Percentiles rank a stretch among this genome's conserved stretches.
Evolutionary conservation across 2,888 invertebrate species (phyloP).

Genomic region (Merodon equestris): DNA sequence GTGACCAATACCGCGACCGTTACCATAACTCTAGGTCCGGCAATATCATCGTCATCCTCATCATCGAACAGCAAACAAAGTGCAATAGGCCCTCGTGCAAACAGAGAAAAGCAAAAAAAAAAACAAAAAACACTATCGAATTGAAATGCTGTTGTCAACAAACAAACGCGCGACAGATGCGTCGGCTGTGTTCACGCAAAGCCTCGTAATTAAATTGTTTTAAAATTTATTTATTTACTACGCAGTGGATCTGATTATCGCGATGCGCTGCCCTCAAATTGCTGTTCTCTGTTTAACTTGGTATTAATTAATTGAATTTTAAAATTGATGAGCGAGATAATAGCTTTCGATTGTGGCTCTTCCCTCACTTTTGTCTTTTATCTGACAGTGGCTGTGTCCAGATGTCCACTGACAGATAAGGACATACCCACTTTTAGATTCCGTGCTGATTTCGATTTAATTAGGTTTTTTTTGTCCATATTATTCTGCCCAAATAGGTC

Average conservation of each 20-base stretch:
- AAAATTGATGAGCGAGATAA: constrained; percentile 52
- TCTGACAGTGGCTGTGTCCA: constrained; percentile 17
- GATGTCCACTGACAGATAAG: constrained; percentile 39
- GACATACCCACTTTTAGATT: background rate
- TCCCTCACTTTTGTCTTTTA: too few species aligned
- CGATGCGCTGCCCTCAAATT: background rate
- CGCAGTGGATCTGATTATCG: constrained; percentile 17
- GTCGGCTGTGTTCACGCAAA: constrained; percentile 17
- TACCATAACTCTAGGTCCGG: too few species aligned
- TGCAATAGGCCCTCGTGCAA: background rate
- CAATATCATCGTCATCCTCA: background rate
- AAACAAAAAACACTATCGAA: background rate
- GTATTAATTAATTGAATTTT: constrained; percentile 64
- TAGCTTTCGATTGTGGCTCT: too few species aligned
- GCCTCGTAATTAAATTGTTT: constrained; percentile 48
- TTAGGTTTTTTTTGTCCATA: constrained; percentile 4
- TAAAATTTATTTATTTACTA: constrained; percentile 45
- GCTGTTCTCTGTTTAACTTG: constrained; percentile 26
- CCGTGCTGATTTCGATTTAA: constrained; percentile 33
- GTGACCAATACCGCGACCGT: too few species aligned
- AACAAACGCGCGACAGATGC: constrained; percentile 58
- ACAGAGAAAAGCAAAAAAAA: constrained; percentile 2
- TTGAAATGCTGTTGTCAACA: constrained; percentile 22
- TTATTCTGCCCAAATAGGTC: constrained; percentile 9
- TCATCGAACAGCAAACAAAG: background rate